Conservation (phyloP, 2,797 vertebrate species). For the Micromesistius poutassou region DNA sequence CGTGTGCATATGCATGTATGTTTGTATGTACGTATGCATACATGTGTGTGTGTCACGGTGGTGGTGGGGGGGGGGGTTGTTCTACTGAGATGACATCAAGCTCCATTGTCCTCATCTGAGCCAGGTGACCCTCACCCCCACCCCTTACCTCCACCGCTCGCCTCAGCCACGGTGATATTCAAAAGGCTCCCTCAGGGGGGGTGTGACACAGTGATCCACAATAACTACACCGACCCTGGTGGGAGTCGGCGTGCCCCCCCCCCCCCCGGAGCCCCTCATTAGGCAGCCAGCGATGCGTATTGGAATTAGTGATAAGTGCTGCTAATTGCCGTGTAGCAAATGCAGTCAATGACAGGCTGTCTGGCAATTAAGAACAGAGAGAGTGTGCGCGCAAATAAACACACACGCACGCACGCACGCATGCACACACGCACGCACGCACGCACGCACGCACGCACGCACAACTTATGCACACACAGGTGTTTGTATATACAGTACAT, state of each 20-base stretch:
- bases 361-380: conserved; percentile 29
- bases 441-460: conserved; percentile 19
- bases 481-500: too few relatives aligned
- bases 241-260: too few relatives aligned
- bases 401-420: too few relatives aligned
- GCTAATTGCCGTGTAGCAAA: conserved; percentile 60
- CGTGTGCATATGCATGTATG: too few relatives aligned
- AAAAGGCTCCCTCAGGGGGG: conserved; percentile 35
- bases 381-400: conserved; percentile 28
- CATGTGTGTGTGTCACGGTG: too few relatives aligned
- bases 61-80: too few relatives aligned
- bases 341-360: conserved; percentile 32
- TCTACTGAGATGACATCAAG: too few relatives aligned
- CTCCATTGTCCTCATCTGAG: too few relatives aligned
- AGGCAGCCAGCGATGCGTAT: conserved; percentile 50
- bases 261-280: conserved; percentile 53
- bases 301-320: conserved; percentile 59
- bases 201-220: conserved; percentile 40
- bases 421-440: too few relatives aligned
- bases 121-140: too few relatives aligned
- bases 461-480: conserved; percentile 23
- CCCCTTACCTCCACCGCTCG: not conserved
- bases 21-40: too few relatives aligned
- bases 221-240: too few relatives aligned
- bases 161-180: not conserved